Conservation (phyloP, 2,888 invertebrate species). For the Epistrophe eligans region DNA sequence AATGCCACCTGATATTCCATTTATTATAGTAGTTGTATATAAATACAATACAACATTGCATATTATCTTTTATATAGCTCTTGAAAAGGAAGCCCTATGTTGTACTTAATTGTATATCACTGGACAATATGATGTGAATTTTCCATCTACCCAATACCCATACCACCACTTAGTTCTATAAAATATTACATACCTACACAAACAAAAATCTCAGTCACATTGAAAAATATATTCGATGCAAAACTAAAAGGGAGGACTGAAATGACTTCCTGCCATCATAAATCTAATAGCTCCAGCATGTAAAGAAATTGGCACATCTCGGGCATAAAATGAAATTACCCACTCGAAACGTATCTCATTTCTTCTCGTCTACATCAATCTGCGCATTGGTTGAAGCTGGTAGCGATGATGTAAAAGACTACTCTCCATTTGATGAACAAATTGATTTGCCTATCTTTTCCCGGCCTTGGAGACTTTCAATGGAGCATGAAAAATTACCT, state of each 20-base stretch:
- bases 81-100: conserved; percentile 18
- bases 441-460: conserved; percentile 74
- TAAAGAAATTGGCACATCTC: conserved; percentile 75
- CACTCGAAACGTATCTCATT: conserved; percentile 69
- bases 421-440: conserved; percentile 68
- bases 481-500: conserved; percentile 75
- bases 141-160: not conserved
- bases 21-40: not conserved
- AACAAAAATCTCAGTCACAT: conserved; percentile 56
- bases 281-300: conserved; percentile 69
- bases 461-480: conserved; percentile 69
- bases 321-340: conserved; percentile 73
- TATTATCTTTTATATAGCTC: conserved; percentile 7
- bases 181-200: not conserved
- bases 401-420: conserved; percentile 56
- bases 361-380: conserved; percentile 62
- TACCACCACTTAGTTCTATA: not conserved
- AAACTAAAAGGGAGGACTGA: conserved; percentile 59
- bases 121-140: conserved; percentile 31
- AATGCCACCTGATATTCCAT: conserved; percentile 21
- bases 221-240: conserved; percentile 46
- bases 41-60: conserved; percentile 16
- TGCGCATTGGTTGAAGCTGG: conserved; percentile 37
- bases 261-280: conserved; percentile 76
- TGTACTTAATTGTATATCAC: conserved; percentile 24